These are phyloP conservation scores for Hoplostethus mediterraneus DNA, from an alignment of 2,797 vertebrate genomes.

Conservation along the genomic window DNA sequence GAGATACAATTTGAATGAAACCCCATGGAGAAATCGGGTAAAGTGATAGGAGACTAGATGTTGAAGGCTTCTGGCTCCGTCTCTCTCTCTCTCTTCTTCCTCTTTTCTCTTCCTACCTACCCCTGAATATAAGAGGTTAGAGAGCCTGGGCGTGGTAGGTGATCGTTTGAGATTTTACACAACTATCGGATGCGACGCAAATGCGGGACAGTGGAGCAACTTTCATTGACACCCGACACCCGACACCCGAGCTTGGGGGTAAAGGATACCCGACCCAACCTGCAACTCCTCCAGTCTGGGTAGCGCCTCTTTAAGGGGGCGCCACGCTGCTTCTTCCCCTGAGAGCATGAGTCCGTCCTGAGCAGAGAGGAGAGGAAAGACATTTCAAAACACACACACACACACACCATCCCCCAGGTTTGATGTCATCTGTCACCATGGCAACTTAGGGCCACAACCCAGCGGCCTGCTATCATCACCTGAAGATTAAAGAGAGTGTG, in stretches of 20 bases:
- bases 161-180: background rate
- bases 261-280: slow-evolving; percentile 90
- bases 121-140: background rate
- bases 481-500: slow-evolving; percentile 54
- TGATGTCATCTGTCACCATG: slow-evolving; percentile 49
- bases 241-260: background rate
- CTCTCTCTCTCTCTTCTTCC: no score
- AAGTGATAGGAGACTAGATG: background rate
- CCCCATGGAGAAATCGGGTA: no score
- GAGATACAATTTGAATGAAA: no score
- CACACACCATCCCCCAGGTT: slow-evolving; percentile 21
- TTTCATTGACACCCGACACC: background rate
- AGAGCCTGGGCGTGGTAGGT: no score
- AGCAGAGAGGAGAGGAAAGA: background rate
- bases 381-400: background rate
- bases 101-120: no score
- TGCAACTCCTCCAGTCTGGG: slow-evolving; percentile 85
- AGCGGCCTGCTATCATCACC: slow-evolving; percentile 40
- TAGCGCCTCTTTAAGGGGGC: slow-evolving; percentile 83
- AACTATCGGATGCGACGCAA: background rate
- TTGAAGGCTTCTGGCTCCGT: background rate
- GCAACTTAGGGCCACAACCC: slow-evolving; percentile 52
- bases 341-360: slow-evolving; percentile 91
- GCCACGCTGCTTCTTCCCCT: slow-evolving; percentile 86
- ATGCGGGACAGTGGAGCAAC: background rate